Conservation (phyloP, 2,888 invertebrate genomes). For the Beris chalybata region DNA sequence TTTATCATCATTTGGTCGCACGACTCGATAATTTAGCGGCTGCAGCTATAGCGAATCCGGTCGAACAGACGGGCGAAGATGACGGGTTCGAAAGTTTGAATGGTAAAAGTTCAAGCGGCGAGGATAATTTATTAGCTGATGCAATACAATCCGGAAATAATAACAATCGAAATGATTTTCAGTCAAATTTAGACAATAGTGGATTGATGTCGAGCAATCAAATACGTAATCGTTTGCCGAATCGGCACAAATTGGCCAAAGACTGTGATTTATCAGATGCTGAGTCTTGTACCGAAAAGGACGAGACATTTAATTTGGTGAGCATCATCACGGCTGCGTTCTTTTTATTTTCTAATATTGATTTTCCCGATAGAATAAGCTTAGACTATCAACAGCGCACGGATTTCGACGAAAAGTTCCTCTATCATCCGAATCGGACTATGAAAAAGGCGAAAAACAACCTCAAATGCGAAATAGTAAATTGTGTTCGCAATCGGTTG, state of each 20-base stretch:
- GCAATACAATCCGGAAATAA: background rate
- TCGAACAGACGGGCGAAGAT: conserved; percentile 61
- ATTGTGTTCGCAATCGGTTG: conserved; percentile 17
- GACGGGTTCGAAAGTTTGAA: conserved; percentile 86
- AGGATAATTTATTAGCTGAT: conserved; percentile 48
- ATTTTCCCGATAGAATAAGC: conserved; percentile 12
- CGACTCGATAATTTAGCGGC: conserved; percentile 35
- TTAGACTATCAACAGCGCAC: conserved; percentile 6
- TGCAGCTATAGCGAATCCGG: conserved; percentile 20
- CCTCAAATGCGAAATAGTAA: conserved; percentile 20
- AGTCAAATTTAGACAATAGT: conserved; percentile 34
- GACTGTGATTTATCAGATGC: conserved; percentile 4
- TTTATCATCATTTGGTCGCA: conserved; percentile 43
- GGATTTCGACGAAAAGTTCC: conserved; percentile 38
- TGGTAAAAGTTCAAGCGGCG: conserved; percentile 74
- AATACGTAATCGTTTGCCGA: background rate
- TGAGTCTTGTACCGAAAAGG: conserved; percentile 26
- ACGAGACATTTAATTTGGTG: conserved; percentile 9
- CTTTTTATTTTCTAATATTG: background rate
- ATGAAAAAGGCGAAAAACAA: conserved; percentile 36
- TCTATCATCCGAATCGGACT: conserved; percentile 42
- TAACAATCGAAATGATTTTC: background rate
- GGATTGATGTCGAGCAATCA: background rate
- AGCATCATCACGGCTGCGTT: background rate
- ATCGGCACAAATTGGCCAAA: background rate